phyloP scores from a whole-genome alignment of 2,113 vertebrate species.

The Numenius arquata region DNA sequence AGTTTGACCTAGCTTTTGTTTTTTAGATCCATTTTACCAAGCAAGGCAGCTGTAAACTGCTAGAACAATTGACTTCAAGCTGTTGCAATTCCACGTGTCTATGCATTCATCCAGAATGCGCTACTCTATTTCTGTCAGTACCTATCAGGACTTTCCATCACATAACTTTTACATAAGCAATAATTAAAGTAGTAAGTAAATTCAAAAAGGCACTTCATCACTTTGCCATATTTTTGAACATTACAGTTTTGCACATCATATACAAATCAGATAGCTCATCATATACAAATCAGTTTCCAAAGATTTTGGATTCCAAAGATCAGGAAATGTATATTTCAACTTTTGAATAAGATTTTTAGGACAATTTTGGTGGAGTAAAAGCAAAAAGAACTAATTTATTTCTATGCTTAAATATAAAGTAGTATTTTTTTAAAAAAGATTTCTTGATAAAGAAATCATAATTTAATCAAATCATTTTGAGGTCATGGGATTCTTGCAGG shows the following conservation, averaged over 20 bases:
- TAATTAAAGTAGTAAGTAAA: neutral
- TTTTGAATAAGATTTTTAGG: neutral
- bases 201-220: neutral
- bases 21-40: neutral
- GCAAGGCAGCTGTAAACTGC: neutral
- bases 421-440: neutral
- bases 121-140: neutral
- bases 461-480: neutral
- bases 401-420: neutral
- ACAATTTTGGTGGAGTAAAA: neutral
- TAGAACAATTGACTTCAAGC: neutral
- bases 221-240: neutral
- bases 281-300: neutral
- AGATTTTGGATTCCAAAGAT: neutral
- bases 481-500: neutral
- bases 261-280: neutral
- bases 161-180: neutral
- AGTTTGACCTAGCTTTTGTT: neutral
- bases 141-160: neutral
- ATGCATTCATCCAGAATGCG: neutral
- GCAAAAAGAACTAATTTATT: neutral
- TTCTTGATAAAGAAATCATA: neutral
- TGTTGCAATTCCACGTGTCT: neutral
- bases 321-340: neutral
- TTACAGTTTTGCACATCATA: neutral